Conservation (phyloP, 2,113 vertebrate genomes). For the Pogona vitticeps region DNA sequence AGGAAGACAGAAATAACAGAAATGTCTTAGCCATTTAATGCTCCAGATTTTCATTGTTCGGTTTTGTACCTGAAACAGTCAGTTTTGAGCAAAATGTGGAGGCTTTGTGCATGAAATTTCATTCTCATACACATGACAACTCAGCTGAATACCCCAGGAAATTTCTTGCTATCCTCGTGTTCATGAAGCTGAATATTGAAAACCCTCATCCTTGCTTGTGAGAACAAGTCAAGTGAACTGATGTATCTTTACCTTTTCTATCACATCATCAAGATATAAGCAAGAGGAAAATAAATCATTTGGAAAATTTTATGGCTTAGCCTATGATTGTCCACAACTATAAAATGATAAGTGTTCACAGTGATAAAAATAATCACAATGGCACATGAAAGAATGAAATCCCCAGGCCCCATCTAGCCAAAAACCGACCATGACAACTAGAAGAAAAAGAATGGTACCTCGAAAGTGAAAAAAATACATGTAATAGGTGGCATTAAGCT, state of each 20-base stretch:
- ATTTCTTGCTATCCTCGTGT: too few species aligned
- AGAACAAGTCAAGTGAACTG: too few species aligned
- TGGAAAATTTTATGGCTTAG: not conserved
- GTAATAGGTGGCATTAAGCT: not conserved
- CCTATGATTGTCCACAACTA: not conserved
- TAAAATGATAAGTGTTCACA: not conserved
- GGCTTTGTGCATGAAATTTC: too few species aligned
- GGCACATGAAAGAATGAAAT: not conserved
- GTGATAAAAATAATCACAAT: not conserved
- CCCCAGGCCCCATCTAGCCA: not conserved
- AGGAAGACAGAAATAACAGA: not conserved
- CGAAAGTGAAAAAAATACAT: not conserved
- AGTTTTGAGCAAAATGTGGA: too few species aligned
- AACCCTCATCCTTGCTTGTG: too few species aligned
- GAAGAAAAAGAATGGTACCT: not conserved
- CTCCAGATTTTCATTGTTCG: too few species aligned
- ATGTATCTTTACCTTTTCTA: not conserved
- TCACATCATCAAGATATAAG: not conserved
- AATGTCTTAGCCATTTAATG: too few species aligned
- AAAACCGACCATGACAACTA: too few species aligned
- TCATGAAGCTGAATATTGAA: too few species aligned
- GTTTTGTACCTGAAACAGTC: too few species aligned
- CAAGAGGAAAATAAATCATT: not conserved
- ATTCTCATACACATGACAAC: too few species aligned
- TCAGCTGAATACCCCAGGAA: too few species aligned